Evolutionary conservation across 2,113 vertebrate species (phyloP).

Genomic region (Puffinus mauretanicus): DNA sequence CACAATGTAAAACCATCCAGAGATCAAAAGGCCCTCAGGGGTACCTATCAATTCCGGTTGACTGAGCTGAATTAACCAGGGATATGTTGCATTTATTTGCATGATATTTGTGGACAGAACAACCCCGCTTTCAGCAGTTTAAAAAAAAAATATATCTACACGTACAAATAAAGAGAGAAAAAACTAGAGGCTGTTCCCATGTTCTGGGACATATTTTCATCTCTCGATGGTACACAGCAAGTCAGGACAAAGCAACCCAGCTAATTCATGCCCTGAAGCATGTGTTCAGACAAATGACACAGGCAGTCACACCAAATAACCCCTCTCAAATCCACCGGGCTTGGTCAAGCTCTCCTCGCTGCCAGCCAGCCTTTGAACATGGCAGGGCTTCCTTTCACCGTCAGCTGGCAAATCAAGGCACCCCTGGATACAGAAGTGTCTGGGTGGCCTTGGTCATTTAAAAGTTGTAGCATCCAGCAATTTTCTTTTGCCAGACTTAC

Average conservation of each 20-base stretch:
- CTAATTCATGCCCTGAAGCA: background rate
- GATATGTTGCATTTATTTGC: background rate
- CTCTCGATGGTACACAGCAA: fast-evolving
- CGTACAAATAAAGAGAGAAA: background rate
- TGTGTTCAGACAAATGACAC: background rate
- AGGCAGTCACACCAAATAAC: background rate
- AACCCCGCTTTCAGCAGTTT: background rate
- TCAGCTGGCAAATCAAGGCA: background rate
- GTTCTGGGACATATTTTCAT: background rate
- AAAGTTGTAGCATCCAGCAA: background rate
- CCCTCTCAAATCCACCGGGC: background rate
- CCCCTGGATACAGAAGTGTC: background rate
- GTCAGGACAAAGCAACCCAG: background rate
- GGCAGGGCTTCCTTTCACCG: background rate
- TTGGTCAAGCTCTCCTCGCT: background rate
- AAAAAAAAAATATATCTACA: background rate
- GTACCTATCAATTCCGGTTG: background rate
- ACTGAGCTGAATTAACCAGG: background rate
- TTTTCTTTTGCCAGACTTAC: background rate
- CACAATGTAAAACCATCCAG: background rate
- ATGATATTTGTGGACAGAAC: background rate
- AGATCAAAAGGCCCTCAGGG: background rate
- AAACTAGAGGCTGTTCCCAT: background rate
- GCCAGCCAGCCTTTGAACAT: background rate
- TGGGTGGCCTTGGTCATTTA: background rate